Percentiles rank a stretch among this genome's conserved stretches.
Evolutionary conservation across 2,888 invertebrate genomes (phyloP).

Genomic region (Polyommatus icarus): DNA sequence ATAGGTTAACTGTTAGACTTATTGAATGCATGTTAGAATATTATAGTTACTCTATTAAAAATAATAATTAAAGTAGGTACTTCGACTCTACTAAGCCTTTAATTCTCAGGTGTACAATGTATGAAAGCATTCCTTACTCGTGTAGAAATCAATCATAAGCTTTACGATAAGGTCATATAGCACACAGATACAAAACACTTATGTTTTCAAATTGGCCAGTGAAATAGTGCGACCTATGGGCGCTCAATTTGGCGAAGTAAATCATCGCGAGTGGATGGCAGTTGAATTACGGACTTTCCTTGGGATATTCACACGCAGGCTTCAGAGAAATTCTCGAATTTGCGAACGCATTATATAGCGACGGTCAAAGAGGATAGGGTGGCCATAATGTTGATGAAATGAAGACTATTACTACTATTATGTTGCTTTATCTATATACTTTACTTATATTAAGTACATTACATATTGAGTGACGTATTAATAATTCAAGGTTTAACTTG

Average conservation of each 20-base stretch:
- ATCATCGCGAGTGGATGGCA: constrained; percentile 32
- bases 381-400: neutral
- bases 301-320: constrained; percentile 41
- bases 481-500: too few species aligned
- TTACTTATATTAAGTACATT: too few species aligned
- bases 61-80: too few species aligned
- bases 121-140: neutral
- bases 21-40: too few species aligned
- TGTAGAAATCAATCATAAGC: neutral
- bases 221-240: constrained; percentile 29
- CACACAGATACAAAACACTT: constrained; percentile 8
- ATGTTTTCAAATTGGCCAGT: constrained; percentile 15
- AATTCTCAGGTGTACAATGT: too few species aligned
- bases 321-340: constrained; percentile 38
- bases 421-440: too few species aligned
- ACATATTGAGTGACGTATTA: too few species aligned
- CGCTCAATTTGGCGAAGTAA: constrained; percentile 28
- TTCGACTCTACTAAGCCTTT: too few species aligned
- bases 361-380: constrained; percentile 37
- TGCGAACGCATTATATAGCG: constrained; percentile 37
- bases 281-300: constrained; percentile 36
- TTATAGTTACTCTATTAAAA: too few species aligned
- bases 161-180: neutral
- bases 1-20: too few species aligned
- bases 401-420: neutral